Base-by-base conservation (phyloP, 2,888 invertebrate species). In the Linnaemya tessellans region DNA sequence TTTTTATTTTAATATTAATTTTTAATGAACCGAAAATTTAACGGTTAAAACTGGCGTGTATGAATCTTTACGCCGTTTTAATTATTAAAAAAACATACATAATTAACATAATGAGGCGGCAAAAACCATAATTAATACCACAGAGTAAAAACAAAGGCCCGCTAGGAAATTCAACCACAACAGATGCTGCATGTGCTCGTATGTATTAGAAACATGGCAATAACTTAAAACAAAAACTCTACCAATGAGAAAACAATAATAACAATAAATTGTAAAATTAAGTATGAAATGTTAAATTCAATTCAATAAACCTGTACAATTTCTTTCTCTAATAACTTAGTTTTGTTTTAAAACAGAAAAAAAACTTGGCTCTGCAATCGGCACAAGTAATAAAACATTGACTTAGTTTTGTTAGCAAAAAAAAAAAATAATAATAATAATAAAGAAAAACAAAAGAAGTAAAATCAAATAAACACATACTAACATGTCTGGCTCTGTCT, bases 341-440 rank as follows among this genome's bases (percentile, higher is more conserved):
- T 11, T 30, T 38, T 18, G n/a, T 58, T 46, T 58, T 22, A 35
- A 35, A 13, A 60, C n/a, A 62, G 3, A 38, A 49, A 41, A 38
- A 68, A 68, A 35, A 58, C 0, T 80, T 80, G 80, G 58, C 73
- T 58, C 10, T 54, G 10, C 70, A 60, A 30, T 10, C 11, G 20
- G 11, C 41, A 30, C 41, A 46, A 70, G 10, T 51, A 62, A 64
- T 77, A 30, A 77, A 70, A 77, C 58, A 77, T 56, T 82, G 82
- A 71, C 77, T 82, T 70, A 82, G 70, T 71, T 82, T 82, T 82
- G 49, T 25, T 18, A 41, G 82, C 84, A 64, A 70, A 74, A 70
- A 73, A 51, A 4, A 56, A 20, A n/a, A n/a, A n/a, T n/a, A n/a
- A 3, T 30, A 30, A 30, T 20, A 49, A 49, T 38, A 70, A 38